phyloP scores from a whole-genome alignment of 2,888 invertebrate species.

The Amphipyra tragopoginis region DNA sequence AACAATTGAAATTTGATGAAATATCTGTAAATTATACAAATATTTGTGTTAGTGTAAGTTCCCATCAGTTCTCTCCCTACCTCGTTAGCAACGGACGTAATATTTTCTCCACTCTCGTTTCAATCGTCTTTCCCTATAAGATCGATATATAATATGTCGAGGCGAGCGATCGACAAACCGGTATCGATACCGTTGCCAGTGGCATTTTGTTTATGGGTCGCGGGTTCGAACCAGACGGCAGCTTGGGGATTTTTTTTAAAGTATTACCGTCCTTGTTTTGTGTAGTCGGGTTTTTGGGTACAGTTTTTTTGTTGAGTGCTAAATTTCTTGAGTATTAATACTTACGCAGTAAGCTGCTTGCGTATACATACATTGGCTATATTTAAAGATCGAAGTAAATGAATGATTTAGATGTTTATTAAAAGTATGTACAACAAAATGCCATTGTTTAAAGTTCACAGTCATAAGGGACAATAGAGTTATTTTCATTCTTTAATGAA shows the following conservation, averaged over 20 bases:
- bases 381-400: constrained; percentile 16
- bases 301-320: constrained; percentile 2
- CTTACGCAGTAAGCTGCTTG: neutral
- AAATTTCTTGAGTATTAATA: neutral
- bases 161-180: constrained; percentile 68
- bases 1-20: neutral
- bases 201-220: constrained; percentile 79
- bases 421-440: constrained; percentile 27
- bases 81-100: constrained; percentile 1
- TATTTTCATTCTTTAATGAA: constrained; percentile 30
- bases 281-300: constrained; percentile 3
- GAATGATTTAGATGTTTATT: constrained; percentile 3
- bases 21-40: no score
- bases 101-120: constrained; percentile 24
- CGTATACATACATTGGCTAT: neutral
- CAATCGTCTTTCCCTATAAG: constrained; percentile 39
- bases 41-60: neutral
- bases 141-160: constrained; percentile 63
- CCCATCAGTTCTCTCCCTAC: neutral
- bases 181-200: constrained; percentile 75
- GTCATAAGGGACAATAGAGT: constrained; percentile 31
- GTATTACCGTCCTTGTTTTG: constrained; percentile 18
- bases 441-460: constrained; percentile 31
- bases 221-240: constrained; percentile 64
- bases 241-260: constrained; percentile 50